These are phyloP conservation scores for Coelogynopora nodosa DNA, from an alignment of 2,888 invertebrate genomes.

Conservation along the genomic window DNA sequence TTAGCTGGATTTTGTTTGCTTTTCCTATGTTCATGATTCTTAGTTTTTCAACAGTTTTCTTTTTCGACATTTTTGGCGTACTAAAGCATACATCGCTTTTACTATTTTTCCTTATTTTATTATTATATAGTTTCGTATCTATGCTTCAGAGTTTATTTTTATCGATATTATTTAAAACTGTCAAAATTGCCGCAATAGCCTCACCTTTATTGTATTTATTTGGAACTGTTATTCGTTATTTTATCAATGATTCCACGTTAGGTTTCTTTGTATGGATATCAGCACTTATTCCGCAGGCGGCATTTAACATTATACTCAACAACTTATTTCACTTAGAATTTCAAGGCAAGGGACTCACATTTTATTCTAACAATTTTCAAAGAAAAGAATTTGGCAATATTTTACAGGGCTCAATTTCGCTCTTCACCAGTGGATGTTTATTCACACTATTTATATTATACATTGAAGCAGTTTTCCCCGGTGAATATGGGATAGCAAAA, in stretches of 20 bases:
- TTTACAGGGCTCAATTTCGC: no score
- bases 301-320: neutral
- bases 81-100: neutral
- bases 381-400: neutral
- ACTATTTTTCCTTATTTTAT: neutral
- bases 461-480: conserved; percentile 45
- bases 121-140: neutral
- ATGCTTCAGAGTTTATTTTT: neutral
- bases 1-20: neutral
- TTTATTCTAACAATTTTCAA: neutral
- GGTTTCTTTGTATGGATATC: neutral
- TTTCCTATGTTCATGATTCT: neutral
- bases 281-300: neutral
- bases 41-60: neutral
- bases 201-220: neutral
- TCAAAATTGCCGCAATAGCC: neutral
- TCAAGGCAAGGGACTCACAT: neutral
- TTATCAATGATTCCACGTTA: neutral
- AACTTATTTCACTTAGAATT: neutral
- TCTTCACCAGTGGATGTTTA: conserved; percentile 1
- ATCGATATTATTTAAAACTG: neutral
- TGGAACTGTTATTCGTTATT: neutral
- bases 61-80: neutral
- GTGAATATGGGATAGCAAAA: conserved; percentile 45
- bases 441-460: conserved; percentile 43